Evolutionary conservation across 2,113 vertebrate genomes (phyloP).

Genomic region (Ailuropoda melanoleuca): DNA sequence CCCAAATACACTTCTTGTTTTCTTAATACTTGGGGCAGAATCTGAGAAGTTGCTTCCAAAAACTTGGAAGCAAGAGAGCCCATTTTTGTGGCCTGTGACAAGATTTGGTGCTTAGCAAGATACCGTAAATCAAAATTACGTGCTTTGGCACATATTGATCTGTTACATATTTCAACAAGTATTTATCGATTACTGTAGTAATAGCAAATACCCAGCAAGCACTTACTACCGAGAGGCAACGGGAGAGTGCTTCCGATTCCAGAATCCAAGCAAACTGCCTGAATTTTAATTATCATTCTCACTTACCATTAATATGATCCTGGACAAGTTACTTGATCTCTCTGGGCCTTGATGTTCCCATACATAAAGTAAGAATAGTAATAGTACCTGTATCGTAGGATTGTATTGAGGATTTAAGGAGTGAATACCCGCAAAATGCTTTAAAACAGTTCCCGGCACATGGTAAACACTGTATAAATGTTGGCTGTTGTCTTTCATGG

Average conservation of each 20-base stretch:
- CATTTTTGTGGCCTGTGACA: background rate
- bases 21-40: background rate
- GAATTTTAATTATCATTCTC: background rate
- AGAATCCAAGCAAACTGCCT: background rate
- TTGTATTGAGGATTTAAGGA: background rate
- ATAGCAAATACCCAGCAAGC: background rate
- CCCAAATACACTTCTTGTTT: background rate
- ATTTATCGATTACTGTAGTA: background rate
- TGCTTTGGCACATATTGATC: background rate
- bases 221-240: background rate
- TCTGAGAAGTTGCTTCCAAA: conserved; percentile 13
- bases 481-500: background rate
- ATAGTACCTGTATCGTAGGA: background rate
- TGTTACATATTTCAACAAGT: conserved; percentile 6
- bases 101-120: background rate
- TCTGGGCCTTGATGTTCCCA: background rate
- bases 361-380: background rate
- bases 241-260: background rate
- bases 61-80: background rate
- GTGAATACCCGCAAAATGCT: background rate
- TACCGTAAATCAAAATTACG: background rate
- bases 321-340: background rate
- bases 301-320: background rate
- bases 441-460: background rate
- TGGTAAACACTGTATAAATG: background rate